These are phyloP conservation scores for Amyelois transitella DNA, from an alignment of 1,140 invertebrate species.

Conservation along the genomic window DNA sequence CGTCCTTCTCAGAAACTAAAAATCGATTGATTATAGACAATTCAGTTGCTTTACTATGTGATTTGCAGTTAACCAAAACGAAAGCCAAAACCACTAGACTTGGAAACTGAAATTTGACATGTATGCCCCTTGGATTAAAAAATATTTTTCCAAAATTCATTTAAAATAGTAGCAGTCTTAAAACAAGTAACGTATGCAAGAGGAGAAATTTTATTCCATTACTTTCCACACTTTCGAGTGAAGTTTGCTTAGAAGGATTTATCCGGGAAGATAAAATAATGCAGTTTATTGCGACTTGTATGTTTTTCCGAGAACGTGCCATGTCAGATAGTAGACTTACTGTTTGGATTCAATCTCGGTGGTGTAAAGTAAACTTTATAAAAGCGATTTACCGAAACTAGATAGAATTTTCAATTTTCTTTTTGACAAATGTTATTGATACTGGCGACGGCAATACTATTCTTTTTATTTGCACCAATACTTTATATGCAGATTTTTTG, in stretches of 20 bases:
- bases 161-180: no score
- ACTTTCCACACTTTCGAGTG: constrained; percentile 14
- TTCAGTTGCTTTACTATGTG: no score
- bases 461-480: not conserved
- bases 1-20: no score
- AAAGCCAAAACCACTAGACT: no score
- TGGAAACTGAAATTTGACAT: no score
- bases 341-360: constrained; percentile 15
- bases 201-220: no score
- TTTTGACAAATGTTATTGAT: not conserved
- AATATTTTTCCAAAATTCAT: no score
- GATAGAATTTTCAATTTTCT: not conserved
- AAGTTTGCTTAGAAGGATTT: constrained; percentile 27
- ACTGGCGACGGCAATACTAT: not conserved
- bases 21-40: no score
- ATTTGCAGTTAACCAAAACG: no score
- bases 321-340: constrained; percentile 13
- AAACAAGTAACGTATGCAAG: constrained; percentile 31
- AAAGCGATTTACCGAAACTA: constrained; percentile 1
- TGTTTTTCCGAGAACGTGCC: constrained; percentile 14
- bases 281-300: constrained; percentile 24
- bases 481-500: not conserved
- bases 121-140: no score
- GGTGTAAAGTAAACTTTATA: constrained; percentile 8
- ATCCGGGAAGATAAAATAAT: constrained; percentile 31